These are phyloP conservation scores for Noturus placidus DNA, from an alignment of 2,113 vertebrate genomes.

Conservation along the genomic window DNA sequence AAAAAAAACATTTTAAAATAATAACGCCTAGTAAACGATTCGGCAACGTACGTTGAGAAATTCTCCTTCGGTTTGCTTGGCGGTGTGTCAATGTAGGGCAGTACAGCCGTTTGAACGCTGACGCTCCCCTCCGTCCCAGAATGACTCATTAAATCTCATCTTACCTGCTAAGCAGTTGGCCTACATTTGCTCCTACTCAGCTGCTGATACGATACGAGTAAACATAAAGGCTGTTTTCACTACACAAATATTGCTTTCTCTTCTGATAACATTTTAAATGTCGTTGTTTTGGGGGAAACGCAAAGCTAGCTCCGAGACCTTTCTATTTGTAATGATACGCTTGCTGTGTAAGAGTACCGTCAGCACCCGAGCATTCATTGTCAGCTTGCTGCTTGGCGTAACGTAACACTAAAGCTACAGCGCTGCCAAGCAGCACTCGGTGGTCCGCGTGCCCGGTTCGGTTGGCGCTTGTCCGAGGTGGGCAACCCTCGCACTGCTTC, in stretches of 20 bases:
- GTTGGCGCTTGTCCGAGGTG: constrained; percentile 4
- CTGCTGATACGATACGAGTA: background rate
- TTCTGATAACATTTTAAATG: background rate
- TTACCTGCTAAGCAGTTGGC: constrained; percentile 7
- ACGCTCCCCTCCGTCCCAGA: background rate
- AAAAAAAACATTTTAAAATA: too few species aligned
- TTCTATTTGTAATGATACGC: background rate
- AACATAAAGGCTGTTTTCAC: background rate
- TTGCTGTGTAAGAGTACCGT: background rate
- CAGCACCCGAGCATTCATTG: background rate
- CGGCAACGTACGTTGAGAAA: background rate
- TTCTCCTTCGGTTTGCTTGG: background rate
- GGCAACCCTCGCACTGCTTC: constrained; percentile 9
- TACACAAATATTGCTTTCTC: background rate
- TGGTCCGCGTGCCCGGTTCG: background rate
- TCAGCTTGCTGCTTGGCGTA: constrained; percentile 16
- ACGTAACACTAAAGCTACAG: background rate
- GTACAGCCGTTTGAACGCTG: background rate
- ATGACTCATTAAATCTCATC: constrained; percentile 37
- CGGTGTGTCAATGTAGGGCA: background rate
- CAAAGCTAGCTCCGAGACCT: background rate
- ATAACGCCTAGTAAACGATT: background rate
- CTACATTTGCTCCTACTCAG: background rate
- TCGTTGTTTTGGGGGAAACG: constrained; percentile 1
- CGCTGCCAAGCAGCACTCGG: background rate